Conservation (phyloP, 2,888 invertebrate species). For the Suillia variegata region DNA sequence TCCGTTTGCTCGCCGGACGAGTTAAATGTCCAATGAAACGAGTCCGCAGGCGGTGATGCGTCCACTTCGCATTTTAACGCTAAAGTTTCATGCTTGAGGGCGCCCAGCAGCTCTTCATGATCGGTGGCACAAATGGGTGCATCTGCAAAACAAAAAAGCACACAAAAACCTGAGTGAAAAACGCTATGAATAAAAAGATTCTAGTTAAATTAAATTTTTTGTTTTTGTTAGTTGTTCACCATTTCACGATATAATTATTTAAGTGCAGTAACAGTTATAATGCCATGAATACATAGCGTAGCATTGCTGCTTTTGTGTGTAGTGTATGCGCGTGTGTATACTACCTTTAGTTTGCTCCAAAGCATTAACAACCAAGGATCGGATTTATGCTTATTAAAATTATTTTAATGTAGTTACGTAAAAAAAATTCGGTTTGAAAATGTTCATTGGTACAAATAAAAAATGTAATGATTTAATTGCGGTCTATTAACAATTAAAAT, state of each 20-base stretch:
- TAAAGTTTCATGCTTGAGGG: conserved; percentile 87
- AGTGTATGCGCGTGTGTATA: not conserved
- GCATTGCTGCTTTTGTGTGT: not conserved
- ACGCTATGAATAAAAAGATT: not conserved
- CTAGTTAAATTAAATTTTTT: not conserved
- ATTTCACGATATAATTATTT: not conserved
- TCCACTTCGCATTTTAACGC: conserved; percentile 84
- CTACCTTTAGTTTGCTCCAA: no score
- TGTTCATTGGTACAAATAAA: no score
- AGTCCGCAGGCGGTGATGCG: conserved; percentile 83
- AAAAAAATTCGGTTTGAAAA: no score
- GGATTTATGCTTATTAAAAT: no score
- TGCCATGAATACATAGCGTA: not conserved
- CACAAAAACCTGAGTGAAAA: conserved; percentile 1
- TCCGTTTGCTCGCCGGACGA: conserved; percentile 86
- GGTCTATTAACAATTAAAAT: no score
- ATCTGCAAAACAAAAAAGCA: conserved; percentile 46
- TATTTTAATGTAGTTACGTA: no score
- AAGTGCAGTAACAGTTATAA: not conserved
- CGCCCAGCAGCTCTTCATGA: conserved; percentile 82
- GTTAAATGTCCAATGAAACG: conserved; percentile 93
- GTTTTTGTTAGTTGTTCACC: not conserved
- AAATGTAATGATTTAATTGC: no score
- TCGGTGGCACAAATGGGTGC: conserved; percentile 78
- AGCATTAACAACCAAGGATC: no score